Conservation (phyloP, 2,797 vertebrate species). For the Onychomys torridus region DNA sequence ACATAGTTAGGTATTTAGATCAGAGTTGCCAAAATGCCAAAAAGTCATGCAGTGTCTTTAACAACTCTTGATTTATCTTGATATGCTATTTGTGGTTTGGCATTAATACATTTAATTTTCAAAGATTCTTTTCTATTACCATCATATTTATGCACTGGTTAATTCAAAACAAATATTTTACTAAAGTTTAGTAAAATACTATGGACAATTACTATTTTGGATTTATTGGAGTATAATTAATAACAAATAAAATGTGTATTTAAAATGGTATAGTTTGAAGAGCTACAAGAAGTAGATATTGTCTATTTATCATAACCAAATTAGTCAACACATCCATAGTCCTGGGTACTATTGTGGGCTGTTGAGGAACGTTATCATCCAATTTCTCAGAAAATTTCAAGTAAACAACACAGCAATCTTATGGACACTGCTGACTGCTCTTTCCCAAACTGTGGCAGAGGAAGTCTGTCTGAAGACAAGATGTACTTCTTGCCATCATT, state of each 20-base stretch:
- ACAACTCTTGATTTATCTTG: background rate
- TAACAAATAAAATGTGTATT: background rate
- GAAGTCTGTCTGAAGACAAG: background rate
- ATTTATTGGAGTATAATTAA: background rate
- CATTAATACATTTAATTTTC: conserved; percentile 28
- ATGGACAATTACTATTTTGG: background rate
- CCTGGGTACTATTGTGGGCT: too few relatives aligned
- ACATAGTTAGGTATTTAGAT: background rate
- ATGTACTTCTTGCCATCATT: background rate
- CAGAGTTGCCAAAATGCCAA: background rate
- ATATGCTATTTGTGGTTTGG: background rate
- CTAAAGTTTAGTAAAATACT: background rate
- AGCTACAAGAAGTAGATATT: background rate
- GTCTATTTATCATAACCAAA: background rate
- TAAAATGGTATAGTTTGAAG: background rate
- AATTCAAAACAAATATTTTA: background rate
- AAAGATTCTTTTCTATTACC: background rate
- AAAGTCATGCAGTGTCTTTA: background rate
- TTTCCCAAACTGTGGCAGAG: background rate
- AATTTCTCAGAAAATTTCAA: background rate
- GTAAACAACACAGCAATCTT: background rate
- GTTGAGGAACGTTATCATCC: background rate
- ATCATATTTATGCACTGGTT: background rate
- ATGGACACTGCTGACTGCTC: background rate
- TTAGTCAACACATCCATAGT: background rate